Base-by-base conservation (phyloP, 2,888 invertebrate species). In the Meteorus cinctellus region DNA sequence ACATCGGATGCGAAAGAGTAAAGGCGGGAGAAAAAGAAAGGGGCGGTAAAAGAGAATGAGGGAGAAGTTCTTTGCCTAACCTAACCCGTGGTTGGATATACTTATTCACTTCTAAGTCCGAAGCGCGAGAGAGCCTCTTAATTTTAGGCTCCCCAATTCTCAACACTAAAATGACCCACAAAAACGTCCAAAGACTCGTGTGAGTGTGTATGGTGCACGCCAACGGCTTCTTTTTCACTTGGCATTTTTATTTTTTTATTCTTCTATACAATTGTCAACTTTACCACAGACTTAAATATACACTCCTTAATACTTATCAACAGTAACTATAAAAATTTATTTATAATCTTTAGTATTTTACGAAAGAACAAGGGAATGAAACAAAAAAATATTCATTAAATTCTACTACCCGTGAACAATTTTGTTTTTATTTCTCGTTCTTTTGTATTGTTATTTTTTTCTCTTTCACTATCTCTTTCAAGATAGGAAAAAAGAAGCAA, bases 141-240 rank as follows among this genome's bases (percentile, higher is more conserved):
- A 76, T 76, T 76, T 76, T 76, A 76, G 76, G 29, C 76, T 19
- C 34, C 41, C 72, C 71, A 75, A 55, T 75, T 76, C 76, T 68
- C 60, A 36, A 76, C 72, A 72, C 76, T 67, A 76, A 68, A 76
- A 62, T 76, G 76, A 76, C 76, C 76, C 76, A 76, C 72, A 76
- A 76, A 76, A 76, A 67, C 41, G 12, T 24, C 45, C 8, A 45
- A 41, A 41, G 41, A 41, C 41, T 41, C 12, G 41, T 41, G 41
- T 41, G 12, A 12, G 8, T 12, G 41, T 41, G 41, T 12, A 71
- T 19, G 51, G 70, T 69, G 55, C 34, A 75, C 72, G 67, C 70
- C 71, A 72, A 75, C 59, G 8, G 29, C 10, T 29, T 31, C 24
- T 70, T 51, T 70, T 51, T 51, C 63, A 63, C 16, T 10, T 34